Base-by-base conservation (phyloP, 2,888 invertebrate species). In the Harmothoe impar region DNA sequence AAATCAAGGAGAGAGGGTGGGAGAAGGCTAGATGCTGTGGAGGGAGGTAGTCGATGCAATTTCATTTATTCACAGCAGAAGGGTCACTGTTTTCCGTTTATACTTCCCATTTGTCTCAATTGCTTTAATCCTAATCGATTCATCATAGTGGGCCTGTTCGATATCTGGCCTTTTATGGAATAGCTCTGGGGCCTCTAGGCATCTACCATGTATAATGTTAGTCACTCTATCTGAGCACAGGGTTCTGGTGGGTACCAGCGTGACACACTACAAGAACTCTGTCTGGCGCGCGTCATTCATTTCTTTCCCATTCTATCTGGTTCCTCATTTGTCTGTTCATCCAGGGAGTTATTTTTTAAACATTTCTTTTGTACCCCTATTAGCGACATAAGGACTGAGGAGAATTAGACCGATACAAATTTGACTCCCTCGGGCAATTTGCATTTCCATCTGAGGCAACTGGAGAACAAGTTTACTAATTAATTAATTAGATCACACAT, bases 81-180 rank as follows among this genome's bases (percentile, higher is more conserved):
- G 33, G n/a, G 81, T 81, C 23, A 20, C 35, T 81, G 81, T 81
- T 81, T 81, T 35, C 81, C 33, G n/a, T 81, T 81, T 81, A 81
- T 81, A 81, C n/a, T 81, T 81, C 1, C n/a, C 81, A 0, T 17
- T 17, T 35, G 33, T 33, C 23, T 81, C 81, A 81, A 81, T 81
- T 81, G 43, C 43, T 43, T 33, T 77, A 77, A 29, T 77, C 25
- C 77, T 25, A 77, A 31, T 25, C 25, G 5, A 81, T 81, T 33
- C 33, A 81, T 81, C 43, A 17, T 17, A 12, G 62, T 62, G n/a
- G 20, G 62, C 20, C n/a, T 20, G n/a, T 62, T 62, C 62, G 1
- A 62, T 62, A 62, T 62, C 62, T n/a, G 72, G 72, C 29, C 72
- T 29, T 29, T 72, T 0, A 72, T 12, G 29, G 72, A 72, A 72